Percentiles rank a stretch among this genome's conserved stretches.
Evolutionary conservation across 1,140 invertebrate genomes (phyloP).

Genomic region (Drosophila repleta): DNA sequence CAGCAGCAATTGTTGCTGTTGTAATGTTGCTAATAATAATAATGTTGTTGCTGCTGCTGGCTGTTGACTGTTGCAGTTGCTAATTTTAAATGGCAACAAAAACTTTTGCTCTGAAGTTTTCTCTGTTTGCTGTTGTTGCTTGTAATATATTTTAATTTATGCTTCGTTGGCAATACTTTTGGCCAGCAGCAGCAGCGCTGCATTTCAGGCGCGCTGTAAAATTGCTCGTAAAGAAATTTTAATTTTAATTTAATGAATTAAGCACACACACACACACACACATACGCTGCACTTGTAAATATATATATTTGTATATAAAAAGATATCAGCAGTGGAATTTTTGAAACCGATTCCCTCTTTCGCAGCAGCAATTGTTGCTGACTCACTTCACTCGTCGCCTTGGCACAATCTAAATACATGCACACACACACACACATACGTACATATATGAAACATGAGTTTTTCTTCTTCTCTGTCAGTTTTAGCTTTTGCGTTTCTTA

Average conservation of each 20-base stretch:
- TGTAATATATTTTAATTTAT: slow-evolving; percentile 79
- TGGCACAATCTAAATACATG: slow-evolving; percentile 69
- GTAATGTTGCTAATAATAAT: slow-evolving; percentile 50
- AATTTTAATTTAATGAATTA: slow-evolving; percentile 82
- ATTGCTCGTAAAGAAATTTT: slow-evolving; percentile 76
- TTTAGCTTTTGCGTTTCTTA: background rate
- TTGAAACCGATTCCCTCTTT: background rate
- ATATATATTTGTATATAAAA: slow-evolving; percentile 6
- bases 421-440: slow-evolving; percentile 50
- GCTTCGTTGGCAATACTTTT: slow-evolving; percentile 74
- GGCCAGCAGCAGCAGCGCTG: slow-evolving; percentile 54
- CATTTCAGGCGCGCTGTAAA: slow-evolving; percentile 61
- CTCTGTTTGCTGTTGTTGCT: slow-evolving; percentile 18
- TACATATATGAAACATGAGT: slow-evolving; percentile 52
- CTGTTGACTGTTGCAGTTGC: slow-evolving; percentile 40
- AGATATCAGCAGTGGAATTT: slow-evolving; percentile 38
- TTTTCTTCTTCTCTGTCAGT: slow-evolving; percentile 2
- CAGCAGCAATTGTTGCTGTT: slow-evolving; percentile 34
- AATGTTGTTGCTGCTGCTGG: slow-evolving; percentile 35
- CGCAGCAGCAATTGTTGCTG: slow-evolving; percentile 11
- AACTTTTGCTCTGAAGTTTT: slow-evolving; percentile 46
- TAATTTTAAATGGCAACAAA: slow-evolving; percentile 70
- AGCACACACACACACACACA: slow-evolving; percentile 44
- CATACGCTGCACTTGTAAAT: background rate
- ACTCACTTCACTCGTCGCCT: slow-evolving; percentile 55